Base-by-base conservation (phyloP, 1,140 invertebrate species). In the Lordiphosa collinella region DNA sequence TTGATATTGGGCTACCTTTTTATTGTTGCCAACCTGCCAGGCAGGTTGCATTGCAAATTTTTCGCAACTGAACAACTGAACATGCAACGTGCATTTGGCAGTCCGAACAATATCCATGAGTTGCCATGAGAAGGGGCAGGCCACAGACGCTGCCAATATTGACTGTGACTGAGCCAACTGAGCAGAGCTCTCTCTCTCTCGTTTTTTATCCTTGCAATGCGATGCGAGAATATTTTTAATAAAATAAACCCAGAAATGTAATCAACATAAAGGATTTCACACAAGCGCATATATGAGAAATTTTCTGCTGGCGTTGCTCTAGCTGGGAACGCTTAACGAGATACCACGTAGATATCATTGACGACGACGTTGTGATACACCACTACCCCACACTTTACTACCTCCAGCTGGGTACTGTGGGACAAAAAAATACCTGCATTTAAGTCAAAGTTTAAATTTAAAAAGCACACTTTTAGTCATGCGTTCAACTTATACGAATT, bases 231-330 rank as follows among this genome's bases (percentile, higher is more conserved):
- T 78, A 84, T 84, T 84, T 86, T 86, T 86, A 87, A 86, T 86
- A 86, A 87, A 86, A 86, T 86, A 86, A 86, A 86, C 82, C 65
- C 76, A 84, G 76, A 84, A 84, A 87, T 86, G 82, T 86, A 86
- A 86, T 86, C 82, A 86, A 86, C 82, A 86, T 86, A 86, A 86
- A 86, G 82, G 84, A 86, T 87, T 86, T 86, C 69, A 84, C 72
- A 84, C 67, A 79, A 60, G 48, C 54, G 18, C 25, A 63, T n/a
- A 59, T 46, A 73, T 60, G 61, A 60, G 55, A 50, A 67, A 58
- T 67, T 67, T 66, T 58, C 62, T 66, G 62, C 63, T 67, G 40
- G 44, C 65, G 53, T 67, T 53, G 22, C 43, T 29, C 47, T 59
- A 67, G 64, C 64, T 62, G 63, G 61, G 58, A 80, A 67, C 75